Evolutionary conservation across 2,888 invertebrate species (phyloP), one percentile per base, ranked within the genome.

Genomic region (Willowsia nigromaculata): DNA sequence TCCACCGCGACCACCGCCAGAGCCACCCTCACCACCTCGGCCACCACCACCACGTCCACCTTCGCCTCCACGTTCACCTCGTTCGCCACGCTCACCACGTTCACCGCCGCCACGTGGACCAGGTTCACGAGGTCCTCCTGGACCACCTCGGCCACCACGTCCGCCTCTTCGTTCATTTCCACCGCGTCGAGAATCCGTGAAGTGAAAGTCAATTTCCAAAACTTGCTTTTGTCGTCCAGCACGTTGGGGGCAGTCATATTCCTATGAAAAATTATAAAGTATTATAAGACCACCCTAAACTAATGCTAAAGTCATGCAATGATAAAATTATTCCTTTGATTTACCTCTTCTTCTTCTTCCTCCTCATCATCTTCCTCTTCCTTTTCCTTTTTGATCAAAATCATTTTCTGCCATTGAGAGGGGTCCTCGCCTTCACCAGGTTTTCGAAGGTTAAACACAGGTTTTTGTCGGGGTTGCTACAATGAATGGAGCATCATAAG

Each of bases 351-450:
- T 53, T 93, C 93, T 76, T 96, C 96, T 15, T 95, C 95, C 76
- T 96, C 96, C 15, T 96, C 95, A 18, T 96, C 96, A 83, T 95
- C 95, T 7, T 94, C 95, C 91, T 96, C 96, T n/a, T 94, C 94
- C 94, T 94, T 94, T 82, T 93, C 96, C 93, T 95, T 96, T 94
- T 96, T 96, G 89, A 97, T 95, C 93, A 96, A 95, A 93, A 97
- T 96, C 96, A 97, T 96, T 93, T 97, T 97, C 94, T 98, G 98
- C 98, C 98, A 98, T 94, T 98, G 97, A 86, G 96, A 96, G 82
- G 96, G 95, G 94, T 98, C 98, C 93, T 97, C 98, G 62, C 98
- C 99, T 94, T 99, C 98, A 37, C 98, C 98, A 84, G 98, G 97
- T 94, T 98, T 98, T 87, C 99, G 96, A 93, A 98, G 94, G 94